phyloP scores from a whole-genome alignment of 2,888 invertebrate species.

The Lottia gigantea region DNA sequence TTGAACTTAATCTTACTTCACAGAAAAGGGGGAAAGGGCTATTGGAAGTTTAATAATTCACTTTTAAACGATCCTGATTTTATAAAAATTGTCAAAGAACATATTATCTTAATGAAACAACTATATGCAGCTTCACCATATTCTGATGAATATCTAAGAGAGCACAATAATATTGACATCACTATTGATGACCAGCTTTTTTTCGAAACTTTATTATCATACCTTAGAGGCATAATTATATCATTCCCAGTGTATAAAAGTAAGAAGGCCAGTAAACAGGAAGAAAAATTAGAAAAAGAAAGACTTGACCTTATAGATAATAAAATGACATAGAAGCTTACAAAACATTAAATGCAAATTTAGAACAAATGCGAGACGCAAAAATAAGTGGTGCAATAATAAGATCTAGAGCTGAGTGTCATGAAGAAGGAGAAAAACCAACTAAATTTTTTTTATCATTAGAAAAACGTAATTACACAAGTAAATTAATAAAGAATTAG shows the following conservation, averaged over 20 bases:
- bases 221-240: conserved; percentile 16
- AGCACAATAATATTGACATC: background rate
- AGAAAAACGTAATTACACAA: conserved; percentile 19
- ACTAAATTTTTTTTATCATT: conserved; percentile 22
- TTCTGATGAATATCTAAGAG: background rate
- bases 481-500: conserved; percentile 17
- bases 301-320: conserved; percentile 10
- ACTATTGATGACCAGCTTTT: conserved; percentile 14
- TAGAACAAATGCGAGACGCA: conserved; percentile 12
- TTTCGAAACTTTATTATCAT: conserved; percentile 15
- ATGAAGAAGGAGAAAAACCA: conserved; percentile 20
- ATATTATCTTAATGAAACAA: background rate
- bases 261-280: background rate
- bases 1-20: conserved; percentile 14
- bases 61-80: conserved; percentile 14
- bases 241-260: conserved; percentile 12
- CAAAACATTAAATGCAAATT: too few relatives aligned
- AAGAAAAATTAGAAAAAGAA: conserved; percentile 3
- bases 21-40: conserved; percentile 16
- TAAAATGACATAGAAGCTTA: background rate
- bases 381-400: conserved; percentile 16
- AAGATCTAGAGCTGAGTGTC: conserved; percentile 17
- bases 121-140: background rate
- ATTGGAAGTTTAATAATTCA: conserved; percentile 23
- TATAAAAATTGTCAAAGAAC: conserved; percentile 4